Evolutionary conservation across 2,888 invertebrate genomes (phyloP).

Genomic region (Agrenia bidenticulata): DNA sequence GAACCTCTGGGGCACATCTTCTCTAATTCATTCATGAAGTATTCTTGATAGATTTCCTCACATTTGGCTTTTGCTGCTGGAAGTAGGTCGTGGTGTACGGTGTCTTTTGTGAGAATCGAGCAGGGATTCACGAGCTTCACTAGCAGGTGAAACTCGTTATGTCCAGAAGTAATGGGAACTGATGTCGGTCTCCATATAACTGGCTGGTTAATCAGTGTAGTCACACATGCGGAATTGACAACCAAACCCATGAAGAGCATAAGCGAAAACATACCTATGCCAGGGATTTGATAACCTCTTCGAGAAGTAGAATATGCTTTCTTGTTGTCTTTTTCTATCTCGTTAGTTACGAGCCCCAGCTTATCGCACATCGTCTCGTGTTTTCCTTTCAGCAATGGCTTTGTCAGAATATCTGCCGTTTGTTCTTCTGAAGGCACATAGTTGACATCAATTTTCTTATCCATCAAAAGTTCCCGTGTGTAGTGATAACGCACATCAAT

Average conservation of each 20-base stretch:
- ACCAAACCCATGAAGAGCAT: too few species aligned
- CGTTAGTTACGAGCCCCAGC: not conserved
- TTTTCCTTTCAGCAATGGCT: constrained; percentile 7
- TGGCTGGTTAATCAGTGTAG: too few species aligned
- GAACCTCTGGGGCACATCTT: constrained; percentile 13
- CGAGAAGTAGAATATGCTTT: too few species aligned
- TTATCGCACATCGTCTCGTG: not conserved
- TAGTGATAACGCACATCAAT: constrained; percentile 48
- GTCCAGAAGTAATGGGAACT: constrained; percentile 9
- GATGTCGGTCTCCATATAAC: constrained; percentile 11
- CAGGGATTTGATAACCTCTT: too few species aligned
- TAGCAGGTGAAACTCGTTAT: not conserved
- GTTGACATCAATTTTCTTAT: not conserved
- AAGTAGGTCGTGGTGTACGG: not conserved
- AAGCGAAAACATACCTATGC: too few species aligned
- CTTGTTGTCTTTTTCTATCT: too few species aligned
- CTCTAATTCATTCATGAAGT: constrained; percentile 8
- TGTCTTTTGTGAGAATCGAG: not conserved
- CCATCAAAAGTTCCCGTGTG: constrained; percentile 21
- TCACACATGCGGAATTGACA: too few species aligned
- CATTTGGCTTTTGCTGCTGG: not conserved
- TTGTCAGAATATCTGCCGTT: constrained; percentile 17
- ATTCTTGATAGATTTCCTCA: not conserved
- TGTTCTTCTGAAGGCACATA: constrained; percentile 12
- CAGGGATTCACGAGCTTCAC: constrained; percentile 3